Evolutionary conservation across 2,888 invertebrate species (phyloP), one percentile per base, ranked within the genome.

Genomic region (Hetaerina titia): DNA sequence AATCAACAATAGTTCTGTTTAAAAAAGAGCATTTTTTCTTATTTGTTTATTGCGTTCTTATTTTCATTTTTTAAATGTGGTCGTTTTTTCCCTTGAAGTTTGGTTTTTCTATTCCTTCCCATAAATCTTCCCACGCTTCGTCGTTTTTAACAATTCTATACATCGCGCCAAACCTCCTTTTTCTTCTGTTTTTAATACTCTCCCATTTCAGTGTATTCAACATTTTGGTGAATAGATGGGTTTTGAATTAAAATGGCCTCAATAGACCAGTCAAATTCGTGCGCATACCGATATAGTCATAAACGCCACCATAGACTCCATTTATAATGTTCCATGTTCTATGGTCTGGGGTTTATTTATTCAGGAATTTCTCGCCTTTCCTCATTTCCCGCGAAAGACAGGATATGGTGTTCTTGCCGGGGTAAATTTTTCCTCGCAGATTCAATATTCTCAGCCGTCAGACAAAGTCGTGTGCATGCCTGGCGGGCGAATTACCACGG

Each of bases 371-470:
- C 22, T 22, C 81, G 22, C 19, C 25, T 31, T 15, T 45, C 69
- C 15, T 63, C 63, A 22, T 69, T 56, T 69, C 11, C 69, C 15
- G 69, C 15, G 63, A 74, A 92, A 92, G 69, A 74, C 56, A n/a
- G 22, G 69, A 74, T 56, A 22, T 81, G 31, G 31, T 81, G 19
- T 31, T 81, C 81, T 13, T 22, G 45, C 13, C 56, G 69, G 74
- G 56, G 69, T 57, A 56, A 92, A 45, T 69, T 69, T 92, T 69
- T 15, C 57, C 69, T n/a, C 92, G 64, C 69, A n/a, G 56, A 69
- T 69, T 92, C 69, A 92, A 92, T 92, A 92, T 92, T 56, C 69
- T 19, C 81, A 81, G 92, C 90, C 63, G n/a, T 69, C 92, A 64
- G 60, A 58, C 63, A 31, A 69, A 92, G 69, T 56, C 92, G 74